Percentiles rank a stretch among this genome's conserved stretches.
These are phyloP conservation scores for Saccostrea glomerata DNA, from an alignment of 1,140 invertebrate species.

Conservation along the genomic window DNA sequence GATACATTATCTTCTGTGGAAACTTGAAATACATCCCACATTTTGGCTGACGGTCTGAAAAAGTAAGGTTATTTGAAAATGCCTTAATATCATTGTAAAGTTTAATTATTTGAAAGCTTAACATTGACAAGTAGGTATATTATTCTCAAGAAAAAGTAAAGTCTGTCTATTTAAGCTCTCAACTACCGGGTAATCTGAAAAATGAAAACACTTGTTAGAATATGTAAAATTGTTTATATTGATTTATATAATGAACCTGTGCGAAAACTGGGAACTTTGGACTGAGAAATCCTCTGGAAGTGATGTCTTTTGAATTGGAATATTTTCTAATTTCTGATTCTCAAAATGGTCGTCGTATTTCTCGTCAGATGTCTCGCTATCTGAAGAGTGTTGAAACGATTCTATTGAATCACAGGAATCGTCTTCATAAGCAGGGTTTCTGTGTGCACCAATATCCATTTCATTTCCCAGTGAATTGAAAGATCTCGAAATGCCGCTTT, in stretches of 20 bases:
- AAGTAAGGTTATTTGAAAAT: neutral
- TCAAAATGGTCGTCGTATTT: neutral
- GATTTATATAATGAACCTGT: neutral
- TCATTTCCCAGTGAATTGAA: neutral
- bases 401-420: neutral
- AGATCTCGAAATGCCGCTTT: neutral
- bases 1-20: constrained; percentile 39
- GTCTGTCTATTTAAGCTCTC: no score
- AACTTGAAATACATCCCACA: constrained; percentile 42
- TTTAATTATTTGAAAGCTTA: no score
- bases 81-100: no score
- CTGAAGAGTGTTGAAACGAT: neutral
- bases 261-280: neutral
- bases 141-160: no score
- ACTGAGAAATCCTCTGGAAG: neutral
- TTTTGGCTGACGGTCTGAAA: neutral
- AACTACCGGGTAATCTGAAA: no score
- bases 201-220: no score
- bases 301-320: neutral
- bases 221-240: neutral
- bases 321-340: neutral
- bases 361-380: neutral
- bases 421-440: neutral
- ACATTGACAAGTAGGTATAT: no score
- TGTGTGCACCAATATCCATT: neutral